phyloP scores from a whole-genome alignment of 2,797 vertebrate species.

The Pitangus sulphuratus region DNA sequence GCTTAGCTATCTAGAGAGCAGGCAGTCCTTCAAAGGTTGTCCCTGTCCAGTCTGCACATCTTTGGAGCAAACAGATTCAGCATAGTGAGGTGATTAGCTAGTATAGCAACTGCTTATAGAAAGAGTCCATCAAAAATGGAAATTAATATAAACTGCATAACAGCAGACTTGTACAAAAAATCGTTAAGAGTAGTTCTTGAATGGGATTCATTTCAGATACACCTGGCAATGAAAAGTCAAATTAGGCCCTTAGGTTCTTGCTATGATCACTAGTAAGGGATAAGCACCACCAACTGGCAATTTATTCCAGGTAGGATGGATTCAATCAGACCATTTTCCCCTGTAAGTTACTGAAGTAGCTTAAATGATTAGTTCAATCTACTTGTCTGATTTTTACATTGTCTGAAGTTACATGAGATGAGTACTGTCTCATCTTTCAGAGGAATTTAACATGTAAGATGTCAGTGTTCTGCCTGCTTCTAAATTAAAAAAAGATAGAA shows the following conservation, averaged over 20 bases:
- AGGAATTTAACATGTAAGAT: not conserved
- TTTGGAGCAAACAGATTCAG: not conserved
- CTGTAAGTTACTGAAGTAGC: not conserved
- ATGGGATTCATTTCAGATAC: not conserved
- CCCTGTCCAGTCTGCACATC: not conserved
- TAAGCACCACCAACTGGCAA: not conserved
- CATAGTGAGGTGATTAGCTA: not conserved
- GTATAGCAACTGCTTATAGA: not conserved
- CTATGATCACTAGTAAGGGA: not conserved
- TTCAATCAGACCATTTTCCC: not conserved
- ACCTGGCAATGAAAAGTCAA: not conserved
- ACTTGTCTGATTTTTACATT: constrained; percentile 25
- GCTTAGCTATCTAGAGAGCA: not conserved
- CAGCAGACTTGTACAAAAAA: not conserved
- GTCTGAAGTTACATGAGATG: constrained; percentile 6
- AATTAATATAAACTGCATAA: not conserved
- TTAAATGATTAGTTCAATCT: not conserved
- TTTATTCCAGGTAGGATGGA: not conserved
- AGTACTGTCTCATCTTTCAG: not conserved
- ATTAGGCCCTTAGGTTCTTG: not conserved
- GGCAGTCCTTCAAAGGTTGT: not conserved
- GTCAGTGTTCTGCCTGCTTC: not conserved
- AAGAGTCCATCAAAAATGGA: not conserved
- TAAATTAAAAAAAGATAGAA: not conserved
- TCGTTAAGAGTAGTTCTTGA: not conserved